Evolutionary conservation across 2,113 vertebrate species (phyloP).

Genomic region (Tychaedon coryphoeus): DNA sequence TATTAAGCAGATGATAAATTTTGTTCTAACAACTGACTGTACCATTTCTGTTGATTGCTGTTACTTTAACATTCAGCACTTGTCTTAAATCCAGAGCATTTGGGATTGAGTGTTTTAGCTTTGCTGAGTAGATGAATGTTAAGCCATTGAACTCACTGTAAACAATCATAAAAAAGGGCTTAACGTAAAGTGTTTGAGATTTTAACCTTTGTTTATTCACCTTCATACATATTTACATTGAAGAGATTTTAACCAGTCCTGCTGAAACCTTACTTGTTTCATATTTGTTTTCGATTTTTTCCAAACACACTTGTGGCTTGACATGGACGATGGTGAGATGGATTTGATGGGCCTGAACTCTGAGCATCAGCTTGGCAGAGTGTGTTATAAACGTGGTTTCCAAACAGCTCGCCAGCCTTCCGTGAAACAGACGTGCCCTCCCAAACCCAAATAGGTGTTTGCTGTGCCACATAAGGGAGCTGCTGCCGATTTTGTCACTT

Average conservation of each 20-base stretch:
- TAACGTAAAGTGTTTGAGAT: slow-evolving; percentile 38
- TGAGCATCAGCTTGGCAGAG: slow-evolving; percentile 62
- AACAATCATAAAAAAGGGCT: slow-evolving; percentile 31
- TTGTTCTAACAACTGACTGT: slow-evolving; percentile 74
- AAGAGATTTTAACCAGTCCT: slow-evolving; percentile 62
- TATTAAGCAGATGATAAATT: slow-evolving; percentile 66
- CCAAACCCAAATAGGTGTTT: slow-evolving; percentile 54
- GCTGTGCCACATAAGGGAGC: slow-evolving; percentile 54
- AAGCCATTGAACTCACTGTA: slow-evolving; percentile 33
- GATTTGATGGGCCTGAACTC: slow-evolving; percentile 70
- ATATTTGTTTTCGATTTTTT: slow-evolving; percentile 67
- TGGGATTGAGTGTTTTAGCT: slow-evolving; percentile 46
- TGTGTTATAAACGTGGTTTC: slow-evolving; percentile 60
- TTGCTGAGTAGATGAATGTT: slow-evolving; percentile 55
- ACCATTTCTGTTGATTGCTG: slow-evolving; percentile 68
- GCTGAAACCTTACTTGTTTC: slow-evolving; percentile 69
- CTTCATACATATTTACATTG: slow-evolving; percentile 63
- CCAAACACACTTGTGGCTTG: slow-evolving; percentile 65
- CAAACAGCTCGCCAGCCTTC: slow-evolving; percentile 62
- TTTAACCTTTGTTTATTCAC: slow-evolving; percentile 67
- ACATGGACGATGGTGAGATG: slow-evolving; percentile 67
- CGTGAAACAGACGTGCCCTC: slow-evolving; percentile 59
- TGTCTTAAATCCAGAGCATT: slow-evolving; percentile 58
- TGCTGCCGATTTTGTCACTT: slow-evolving; percentile 38
- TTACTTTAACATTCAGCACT: slow-evolving; percentile 70